phyloP scores from a whole-genome alignment of 2,888 invertebrate species.

The Watsonalla binaria region DNA sequence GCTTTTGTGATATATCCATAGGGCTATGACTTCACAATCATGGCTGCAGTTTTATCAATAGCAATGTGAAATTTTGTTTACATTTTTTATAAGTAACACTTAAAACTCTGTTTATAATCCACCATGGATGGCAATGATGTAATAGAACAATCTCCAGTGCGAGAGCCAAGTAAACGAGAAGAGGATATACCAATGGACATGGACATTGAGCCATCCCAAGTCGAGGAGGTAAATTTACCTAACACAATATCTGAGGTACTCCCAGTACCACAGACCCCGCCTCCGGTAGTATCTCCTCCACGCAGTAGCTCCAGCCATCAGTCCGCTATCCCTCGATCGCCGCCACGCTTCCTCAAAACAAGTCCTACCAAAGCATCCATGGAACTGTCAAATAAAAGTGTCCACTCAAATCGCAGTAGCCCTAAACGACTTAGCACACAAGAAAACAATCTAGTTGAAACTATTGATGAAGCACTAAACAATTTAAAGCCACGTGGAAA shows the following conservation, averaged over 20 bases:
- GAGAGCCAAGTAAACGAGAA: constrained; percentile 14
- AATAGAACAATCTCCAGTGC: constrained; percentile 6
- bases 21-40: constrained; percentile 40
- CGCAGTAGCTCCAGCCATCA: constrained; percentile 1
- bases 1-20: constrained; percentile 28
- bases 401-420: constrained; percentile 10
- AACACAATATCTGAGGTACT: background rate
- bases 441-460: constrained; percentile 20
- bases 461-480: constrained; percentile 24
- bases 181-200: background rate
- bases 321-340: background rate
- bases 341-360: background rate
- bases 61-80: constrained; percentile 33
- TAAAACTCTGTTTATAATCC: constrained; percentile 9
- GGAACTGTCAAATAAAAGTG: constrained; percentile 5
- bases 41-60: constrained; percentile 10
- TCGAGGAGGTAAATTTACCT: background rate
- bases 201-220: background rate
- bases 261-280: background rate
- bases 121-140: constrained; percentile 19
- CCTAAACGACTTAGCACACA: constrained; percentile 18
- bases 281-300: background rate
- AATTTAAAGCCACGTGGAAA: constrained; percentile 39
- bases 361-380: constrained; percentile 6
- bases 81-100: constrained; percentile 10